phyloP scores from a whole-genome alignment of 1,140 invertebrate genomes.

The Brachionus rotundiformis region DNA sequence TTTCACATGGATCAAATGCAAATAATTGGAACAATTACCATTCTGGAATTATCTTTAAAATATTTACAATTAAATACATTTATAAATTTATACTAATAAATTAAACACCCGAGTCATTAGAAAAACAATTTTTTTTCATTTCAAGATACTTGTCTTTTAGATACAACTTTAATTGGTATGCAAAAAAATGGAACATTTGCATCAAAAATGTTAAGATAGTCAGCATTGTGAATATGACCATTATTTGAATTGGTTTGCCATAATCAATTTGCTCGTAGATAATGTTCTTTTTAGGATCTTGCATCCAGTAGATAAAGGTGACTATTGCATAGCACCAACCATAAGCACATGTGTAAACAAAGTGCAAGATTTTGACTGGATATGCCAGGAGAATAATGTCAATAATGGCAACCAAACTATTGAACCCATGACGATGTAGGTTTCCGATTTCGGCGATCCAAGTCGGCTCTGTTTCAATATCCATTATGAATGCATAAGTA shows the following conservation, averaged over 20 bases:
- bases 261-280: conserved; percentile 48
- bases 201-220: conserved; percentile 24
- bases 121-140: conserved; percentile 45
- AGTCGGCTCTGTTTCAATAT: conserved; percentile 41
- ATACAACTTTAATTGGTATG: conserved; percentile 44
- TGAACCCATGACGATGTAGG: conserved; percentile 42
- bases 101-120: background rate
- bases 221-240: background rate
- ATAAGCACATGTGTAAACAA: conserved; percentile 38
- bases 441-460: conserved; percentile 38
- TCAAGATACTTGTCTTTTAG: conserved; percentile 39
- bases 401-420: conserved; percentile 44
- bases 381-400: conserved; percentile 41
- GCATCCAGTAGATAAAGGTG: conserved; percentile 30
- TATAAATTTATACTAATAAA: background rate
- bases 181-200: conserved; percentile 46
- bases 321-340: conserved; percentile 45
- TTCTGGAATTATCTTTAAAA: background rate
- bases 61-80: background rate
- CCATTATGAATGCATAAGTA: conserved; percentile 39
- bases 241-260: conserved; percentile 3
- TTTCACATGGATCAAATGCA: background rate
- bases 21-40: background rate
- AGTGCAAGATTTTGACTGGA: conserved; percentile 43
- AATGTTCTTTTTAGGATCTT: conserved; percentile 29